Base-by-base conservation (phyloP, 1,140 invertebrate genomes). In the Heliconius congener region DNA sequence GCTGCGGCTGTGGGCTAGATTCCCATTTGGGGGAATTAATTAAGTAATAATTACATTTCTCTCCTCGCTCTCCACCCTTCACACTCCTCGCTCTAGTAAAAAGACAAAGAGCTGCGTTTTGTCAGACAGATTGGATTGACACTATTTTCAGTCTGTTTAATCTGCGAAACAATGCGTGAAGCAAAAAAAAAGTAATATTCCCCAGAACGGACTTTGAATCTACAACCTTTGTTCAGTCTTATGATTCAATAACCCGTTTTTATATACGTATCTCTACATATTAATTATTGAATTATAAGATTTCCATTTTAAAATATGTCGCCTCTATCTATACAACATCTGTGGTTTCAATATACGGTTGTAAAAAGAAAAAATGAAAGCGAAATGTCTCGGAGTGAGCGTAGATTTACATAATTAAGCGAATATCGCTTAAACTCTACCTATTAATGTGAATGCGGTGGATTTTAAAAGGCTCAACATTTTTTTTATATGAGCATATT, bases 351-450 rank as follows among this genome's bases (percentile, higher is more conserved):
- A 66, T 66, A 66, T 66, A 66, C 82, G 84, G 85, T 88, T 82
- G 85, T 81, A 87, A 91, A 86, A 88, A 84, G 90, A 85, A 92
- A 66, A 89, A 92, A 85, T 77, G 77, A 84, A 85, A 83, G 75
- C 79, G 74, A 79, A 84, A 82, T 84, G 81, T 84, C 80, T 80
- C 79, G 83, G 82, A 82, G 82, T 84, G 83, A 85, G 82, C 81
- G 82, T 74, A 78, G 79, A 87, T 87, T 87, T 83, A 79, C 85
- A 87, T 87, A 86, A 87, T 87, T 85, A 83, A 80, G 79, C 78
- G 81, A 81, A 85, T 66, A 66, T 66, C 60, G 60, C 60, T 66
- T 66, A 66, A 66, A 66, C 60, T 66, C 60, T 66, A 66, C 60
- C 60, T 66, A 66, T 66, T 66, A 66, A 66, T 66, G 60, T 27